phyloP scores from a whole-genome alignment of 2,113 vertebrate species.

The Engystomops pustulosus region DNA sequence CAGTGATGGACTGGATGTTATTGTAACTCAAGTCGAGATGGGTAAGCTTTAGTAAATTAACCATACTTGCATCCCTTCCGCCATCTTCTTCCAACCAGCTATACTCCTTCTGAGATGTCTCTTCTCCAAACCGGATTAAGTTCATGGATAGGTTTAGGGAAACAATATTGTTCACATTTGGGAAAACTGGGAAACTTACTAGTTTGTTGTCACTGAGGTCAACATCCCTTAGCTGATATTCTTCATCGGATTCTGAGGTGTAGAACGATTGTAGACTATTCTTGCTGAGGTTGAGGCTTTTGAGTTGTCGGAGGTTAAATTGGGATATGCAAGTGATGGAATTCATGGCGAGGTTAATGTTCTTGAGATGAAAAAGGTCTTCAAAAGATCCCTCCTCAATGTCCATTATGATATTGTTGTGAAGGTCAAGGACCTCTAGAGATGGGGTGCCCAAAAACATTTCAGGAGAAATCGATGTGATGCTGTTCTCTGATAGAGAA shows the following conservation, averaged over 20 bases:
- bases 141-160: constrained; percentile 89
- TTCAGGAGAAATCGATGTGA: constrained; percentile 78
- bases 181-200: constrained; percentile 82
- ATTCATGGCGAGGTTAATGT: constrained; percentile 91
- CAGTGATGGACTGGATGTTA: constrained; percentile 79
- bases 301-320: constrained; percentile 86
- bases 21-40: constrained; percentile 93
- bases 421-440: constrained; percentile 81
- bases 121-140: constrained; percentile 74
- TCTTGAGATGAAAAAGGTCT: constrained; percentile 74
- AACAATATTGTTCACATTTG: constrained; percentile 75
- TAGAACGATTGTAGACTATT: constrained; percentile 92
- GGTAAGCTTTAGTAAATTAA: constrained; percentile 70
- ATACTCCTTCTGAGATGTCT: constrained; percentile 60
- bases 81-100: constrained; percentile 61
- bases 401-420: constrained; percentile 93
- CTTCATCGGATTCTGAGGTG: constrained; percentile 62
- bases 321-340: constrained; percentile 92
- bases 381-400: constrained; percentile 93
- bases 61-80: constrained; percentile 62
- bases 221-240: constrained; percentile 76
- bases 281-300: constrained; percentile 86
- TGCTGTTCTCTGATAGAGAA: constrained; percentile 87
- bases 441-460: constrained; percentile 77
- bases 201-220: constrained; percentile 93